Evolutionary conservation across 1,140 invertebrate genomes (phyloP).

Genomic region (Augochlora pura): DNA sequence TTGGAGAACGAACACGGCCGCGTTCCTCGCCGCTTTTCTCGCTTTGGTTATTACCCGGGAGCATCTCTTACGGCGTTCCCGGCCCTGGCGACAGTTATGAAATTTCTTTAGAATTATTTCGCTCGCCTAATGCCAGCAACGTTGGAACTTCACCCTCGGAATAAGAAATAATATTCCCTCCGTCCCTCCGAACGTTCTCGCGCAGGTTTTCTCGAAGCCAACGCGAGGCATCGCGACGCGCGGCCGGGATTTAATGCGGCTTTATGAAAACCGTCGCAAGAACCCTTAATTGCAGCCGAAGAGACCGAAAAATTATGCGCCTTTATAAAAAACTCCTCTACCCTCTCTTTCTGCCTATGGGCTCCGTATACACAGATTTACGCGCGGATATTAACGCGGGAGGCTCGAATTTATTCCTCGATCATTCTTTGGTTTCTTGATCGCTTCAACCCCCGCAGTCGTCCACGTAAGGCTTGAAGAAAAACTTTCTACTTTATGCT

Average conservation of each 20-base stretch:
- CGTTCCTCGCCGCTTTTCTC: constrained; percentile 51
- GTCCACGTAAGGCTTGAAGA: too few species aligned
- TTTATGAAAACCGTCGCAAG: constrained; percentile 74
- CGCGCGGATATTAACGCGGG: not conserved
- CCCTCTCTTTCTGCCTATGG: not conserved
- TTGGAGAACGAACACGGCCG: constrained; percentile 44
- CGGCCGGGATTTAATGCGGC: constrained; percentile 70
- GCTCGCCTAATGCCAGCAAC: constrained; percentile 64
- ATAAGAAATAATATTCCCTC: constrained; percentile 76
- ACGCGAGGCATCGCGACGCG: constrained; percentile 27
- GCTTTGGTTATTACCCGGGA: constrained; percentile 61
- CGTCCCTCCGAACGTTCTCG: not conserved
- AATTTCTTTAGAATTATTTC: constrained; percentile 79
- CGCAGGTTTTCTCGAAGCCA: not conserved
- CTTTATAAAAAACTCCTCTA: constrained; percentile 48
- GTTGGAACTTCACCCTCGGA: constrained; percentile 55
- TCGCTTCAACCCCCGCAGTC: not conserved
- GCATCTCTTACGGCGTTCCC: constrained; percentile 61
- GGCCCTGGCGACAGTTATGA: constrained; percentile 74
- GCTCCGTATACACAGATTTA: not conserved
- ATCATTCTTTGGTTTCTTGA: not conserved
- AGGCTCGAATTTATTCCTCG: not conserved
- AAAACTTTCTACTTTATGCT: too few species aligned
- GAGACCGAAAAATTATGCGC: constrained; percentile 66
- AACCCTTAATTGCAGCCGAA: constrained; percentile 73